Percentiles rank a stretch among this genome's conserved stretches.
phyloP scores from a whole-genome alignment of 2,797 vertebrate species.

The Hyperoplus immaculatus region DNA sequence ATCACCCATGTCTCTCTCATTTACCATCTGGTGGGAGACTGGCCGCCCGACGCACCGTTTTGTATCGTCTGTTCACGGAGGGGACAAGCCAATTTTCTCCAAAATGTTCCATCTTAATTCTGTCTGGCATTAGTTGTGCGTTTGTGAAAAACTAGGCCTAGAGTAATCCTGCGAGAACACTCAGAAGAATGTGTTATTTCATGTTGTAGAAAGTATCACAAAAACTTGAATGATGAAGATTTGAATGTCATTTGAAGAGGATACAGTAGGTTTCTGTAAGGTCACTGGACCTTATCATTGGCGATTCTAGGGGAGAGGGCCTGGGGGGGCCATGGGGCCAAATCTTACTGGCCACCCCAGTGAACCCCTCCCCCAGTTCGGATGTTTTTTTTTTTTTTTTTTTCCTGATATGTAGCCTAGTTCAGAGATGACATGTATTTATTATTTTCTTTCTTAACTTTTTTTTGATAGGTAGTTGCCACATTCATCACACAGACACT shows the following conservation, averaged over 20 bases:
- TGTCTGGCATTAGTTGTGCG: slow-evolving; percentile 50
- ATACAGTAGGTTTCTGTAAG: slow-evolving; percentile 16
- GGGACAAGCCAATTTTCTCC: slow-evolving; percentile 68
- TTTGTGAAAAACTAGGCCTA: slow-evolving; percentile 46
- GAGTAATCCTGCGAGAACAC: slow-evolving; percentile 52
- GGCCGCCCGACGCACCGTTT: slow-evolving; percentile 66
- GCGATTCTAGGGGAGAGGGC: too few relatives aligned
- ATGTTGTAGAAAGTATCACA: slow-evolving; percentile 22
- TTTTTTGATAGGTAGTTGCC: too few relatives aligned
- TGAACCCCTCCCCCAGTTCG: too few relatives aligned
- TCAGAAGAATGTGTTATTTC: slow-evolving; percentile 39
- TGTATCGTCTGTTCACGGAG: slow-evolving; percentile 69
- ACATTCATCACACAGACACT: too few relatives aligned
- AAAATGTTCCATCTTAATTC: slow-evolving; percentile 71
- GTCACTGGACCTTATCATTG: not conserved
- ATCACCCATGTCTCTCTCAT: slow-evolving; percentile 73
- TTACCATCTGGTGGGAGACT: slow-evolving; percentile 83
- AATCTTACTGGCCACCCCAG: too few relatives aligned
- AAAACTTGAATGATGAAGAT: slow-evolving; percentile 5
- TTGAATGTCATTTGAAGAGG: slow-evolving; percentile 11
- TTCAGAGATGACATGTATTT: too few relatives aligned
- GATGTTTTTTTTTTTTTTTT: too few relatives aligned
- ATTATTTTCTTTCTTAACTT: too few relatives aligned
- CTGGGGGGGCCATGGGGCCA: too few relatives aligned
- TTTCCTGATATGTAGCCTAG: too few relatives aligned